Evolutionary conservation across 2,888 invertebrate genomes (phyloP), one percentile per base, ranked within the genome.

Genomic region (Caenorhabditis angaria): DNA sequence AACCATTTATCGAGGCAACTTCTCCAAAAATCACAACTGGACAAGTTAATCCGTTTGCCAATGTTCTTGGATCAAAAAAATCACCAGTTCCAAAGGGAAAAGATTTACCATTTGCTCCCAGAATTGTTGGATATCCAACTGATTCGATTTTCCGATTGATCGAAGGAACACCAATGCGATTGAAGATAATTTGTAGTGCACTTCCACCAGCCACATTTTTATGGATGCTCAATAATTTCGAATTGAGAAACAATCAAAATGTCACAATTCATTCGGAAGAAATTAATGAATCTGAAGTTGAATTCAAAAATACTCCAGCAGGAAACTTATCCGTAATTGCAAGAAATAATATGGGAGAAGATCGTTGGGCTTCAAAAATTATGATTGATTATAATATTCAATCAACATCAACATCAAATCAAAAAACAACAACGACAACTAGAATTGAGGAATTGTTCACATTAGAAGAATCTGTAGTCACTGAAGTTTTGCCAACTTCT

Each of bases 221-320:
- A 10, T 86, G 86, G 85, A 69, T 78, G 54, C 63, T 83, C 20
- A 86, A 86, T 65, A 85, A 85, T 53, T 86, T 86, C 47, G 84
- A 85, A 54, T 28, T 82, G 24, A 76, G 82, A 32, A 22, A 56
- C 24, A 70, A 73, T 60, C 61, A 51, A 29, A 79, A 78, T 55
- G 71, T 77, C 4, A 60, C 64, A 20, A 81, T 83, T 35, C 63
- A 58, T 32, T 60, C 32, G 28, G 59, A 61, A 2, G 77, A 70
- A 27, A 65, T 69, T 35, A 83, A 85, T 55, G 48, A 53, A 24
- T 76, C 81, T 8, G 71, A 78, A 65, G 68, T 80, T 10, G 70
- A 68, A 24, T 76, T 84, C 64, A 61, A 70, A 41, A 67, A 74
- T 28, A 79, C 80, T 1, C 69, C 70, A 6, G 70, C 70, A 56